A percentile compares a stretch with the other conserved stretches of the same genome.
Evolutionary conservation across 2,113 vertebrate species (phyloP).

Genomic region (Fregetta grallaria): DNA sequence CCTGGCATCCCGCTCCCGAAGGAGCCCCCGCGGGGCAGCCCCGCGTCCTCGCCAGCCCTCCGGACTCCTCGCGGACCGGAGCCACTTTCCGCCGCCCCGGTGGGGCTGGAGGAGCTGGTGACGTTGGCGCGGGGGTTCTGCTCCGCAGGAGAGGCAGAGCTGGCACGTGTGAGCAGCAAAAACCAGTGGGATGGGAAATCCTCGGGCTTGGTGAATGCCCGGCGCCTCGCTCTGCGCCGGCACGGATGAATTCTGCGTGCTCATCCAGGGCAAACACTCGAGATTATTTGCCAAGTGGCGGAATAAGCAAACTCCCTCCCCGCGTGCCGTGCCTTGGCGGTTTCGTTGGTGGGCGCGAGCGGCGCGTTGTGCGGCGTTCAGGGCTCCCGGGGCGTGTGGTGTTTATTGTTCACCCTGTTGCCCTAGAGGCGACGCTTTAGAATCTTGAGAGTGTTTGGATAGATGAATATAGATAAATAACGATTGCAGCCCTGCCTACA

Average conservation of each 20-base stretch:
- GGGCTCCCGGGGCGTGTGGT: neutral
- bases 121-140: neutral
- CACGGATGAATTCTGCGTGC: neutral
- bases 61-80: neutral
- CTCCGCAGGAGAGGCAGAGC: neutral
- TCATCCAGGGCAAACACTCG: neutral
- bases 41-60: neutral
- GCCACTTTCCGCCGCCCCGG: neutral
- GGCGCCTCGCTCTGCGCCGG: rapidly evolving
- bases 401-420: neutral
- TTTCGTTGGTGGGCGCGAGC: neutral
- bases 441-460: rapidly evolving
- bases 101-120: neutral
- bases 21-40: neutral
- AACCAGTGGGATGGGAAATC: neutral
- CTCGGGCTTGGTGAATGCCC: neutral
- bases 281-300: rapidly evolving
- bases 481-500: neutral
- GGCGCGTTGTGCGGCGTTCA: neutral
- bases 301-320: neutral
- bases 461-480: neutral
- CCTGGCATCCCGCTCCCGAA: rapidly evolving
- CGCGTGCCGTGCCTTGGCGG: neutral
- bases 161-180: neutral
- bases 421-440: neutral